Base-by-base conservation (phyloP, 2,888 invertebrate genomes). In the Thecophora atra region DNA sequence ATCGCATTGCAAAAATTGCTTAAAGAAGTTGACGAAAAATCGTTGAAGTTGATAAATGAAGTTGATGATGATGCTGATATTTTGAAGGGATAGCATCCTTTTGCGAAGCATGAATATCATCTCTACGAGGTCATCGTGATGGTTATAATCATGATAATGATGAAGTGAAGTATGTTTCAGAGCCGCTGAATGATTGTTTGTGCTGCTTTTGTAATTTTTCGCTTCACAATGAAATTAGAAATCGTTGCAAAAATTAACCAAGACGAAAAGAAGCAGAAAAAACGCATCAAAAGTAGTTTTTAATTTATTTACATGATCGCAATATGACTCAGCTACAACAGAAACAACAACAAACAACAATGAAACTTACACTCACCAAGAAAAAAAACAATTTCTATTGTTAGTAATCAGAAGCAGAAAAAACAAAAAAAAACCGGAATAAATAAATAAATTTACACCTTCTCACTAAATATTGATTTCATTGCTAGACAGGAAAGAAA, bases 401-500 rank as follows among this genome's bases (percentile, higher is more conserved):
- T 47, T 47, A n/a, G 1, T 47, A n/a, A 47, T n/a, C 4, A n/a
- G 13, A 15, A 47, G 2, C 47, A 47, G 5, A 5, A 47, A 2
- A 47, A 47, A 37, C 37, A 37, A 37, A 30, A 47, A 15, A 47
- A 3, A 28, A 58, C 26, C 15, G 4, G 13, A 26, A 28, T 24
- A 15, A 21, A 28, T 28, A 58, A 47, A 44, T 26, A 54, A 67
- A 37, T 37, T 54, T 42, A 54, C 37, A 54, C 42, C 37, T 67
- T 67, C 30, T n/a, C 30, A 24, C 37, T 54, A 37, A 52, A 67
- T 67, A 67, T 67, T 37, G 30, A n/a, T 54, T 67, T 67, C 37
- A 28, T 26, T 28, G 11, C 54, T 6, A 54, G 13, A 24, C 13
- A 58, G 3, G 24, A 8, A 24, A 28, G 17, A 6, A n/a, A n/a